Conservation (phyloP, 1,140 invertebrate species). For the Littorina saxatilis region DNA sequence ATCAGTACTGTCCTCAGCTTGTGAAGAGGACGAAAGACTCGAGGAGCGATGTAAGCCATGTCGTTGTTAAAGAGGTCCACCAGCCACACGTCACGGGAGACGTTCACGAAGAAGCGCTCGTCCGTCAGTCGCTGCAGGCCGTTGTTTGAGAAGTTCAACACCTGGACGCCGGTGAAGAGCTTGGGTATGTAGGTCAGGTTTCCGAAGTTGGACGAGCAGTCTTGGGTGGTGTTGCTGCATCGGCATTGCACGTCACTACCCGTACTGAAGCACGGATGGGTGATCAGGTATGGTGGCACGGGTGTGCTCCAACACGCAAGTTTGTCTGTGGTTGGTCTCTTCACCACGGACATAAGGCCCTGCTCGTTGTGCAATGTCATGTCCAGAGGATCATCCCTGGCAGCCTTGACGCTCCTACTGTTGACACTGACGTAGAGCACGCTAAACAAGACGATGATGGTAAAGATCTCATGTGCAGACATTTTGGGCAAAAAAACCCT, state of each 20-base stretch:
- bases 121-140: background rate
- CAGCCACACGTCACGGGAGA: background rate
- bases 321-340: too few relatives aligned
- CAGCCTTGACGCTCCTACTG: too few relatives aligned
- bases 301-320: too few relatives aligned
- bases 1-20: background rate
- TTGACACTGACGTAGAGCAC: too few relatives aligned
- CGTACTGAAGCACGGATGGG: too few relatives aligned
- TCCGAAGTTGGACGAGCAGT: constrained; percentile 10
- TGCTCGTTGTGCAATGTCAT: too few relatives aligned
- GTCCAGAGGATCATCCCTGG: too few relatives aligned
- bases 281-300: too few relatives aligned
- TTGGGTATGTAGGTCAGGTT: background rate
- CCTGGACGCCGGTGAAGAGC: background rate
- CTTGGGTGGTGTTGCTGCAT: background rate
- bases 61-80: background rate
- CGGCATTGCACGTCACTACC: background rate
- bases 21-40: background rate
- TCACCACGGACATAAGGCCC: too few relatives aligned
- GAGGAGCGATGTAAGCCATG: background rate
- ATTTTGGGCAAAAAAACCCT: too few relatives aligned
- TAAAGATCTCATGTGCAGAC: too few relatives aligned
- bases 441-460: too few relatives aligned
- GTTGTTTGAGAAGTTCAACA: background rate
- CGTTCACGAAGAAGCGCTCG: background rate